Conservation (phyloP, 2,113 vertebrate genomes). For the Rhynchomys soricoides region DNA sequence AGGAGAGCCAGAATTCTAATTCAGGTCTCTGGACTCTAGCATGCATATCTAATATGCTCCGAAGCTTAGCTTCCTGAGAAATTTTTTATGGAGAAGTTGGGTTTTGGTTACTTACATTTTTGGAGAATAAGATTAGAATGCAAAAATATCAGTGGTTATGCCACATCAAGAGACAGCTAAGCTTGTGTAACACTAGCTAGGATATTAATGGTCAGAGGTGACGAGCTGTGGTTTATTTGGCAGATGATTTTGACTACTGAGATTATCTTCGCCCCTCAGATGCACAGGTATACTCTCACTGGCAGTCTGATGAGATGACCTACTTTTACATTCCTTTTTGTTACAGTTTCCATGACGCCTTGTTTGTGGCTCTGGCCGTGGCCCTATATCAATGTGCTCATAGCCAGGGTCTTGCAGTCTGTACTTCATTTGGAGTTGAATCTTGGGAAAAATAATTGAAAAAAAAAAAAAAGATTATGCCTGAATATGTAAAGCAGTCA, state of each 20-base stretch:
- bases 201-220: background rate
- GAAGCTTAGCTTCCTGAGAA: background rate
- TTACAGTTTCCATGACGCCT: no score
- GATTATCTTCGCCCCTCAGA: background rate
- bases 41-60: background rate
- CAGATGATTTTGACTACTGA: background rate
- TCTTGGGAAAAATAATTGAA: background rate
- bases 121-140: background rate
- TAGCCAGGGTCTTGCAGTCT: background rate
- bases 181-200: background rate
- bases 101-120: background rate
- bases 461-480: background rate
- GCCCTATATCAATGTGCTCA: background rate
- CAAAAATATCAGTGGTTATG: background rate
- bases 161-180: background rate
- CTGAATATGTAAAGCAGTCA: background rate
- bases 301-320: background rate
- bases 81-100: background rate
- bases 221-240: background rate
- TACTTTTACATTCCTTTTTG: background rate
- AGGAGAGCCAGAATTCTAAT: background rate
- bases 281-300: accelerated
- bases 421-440: background rate
- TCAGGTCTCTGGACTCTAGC: background rate
- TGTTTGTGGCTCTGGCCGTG: background rate